Conservation (phyloP, 2,888 invertebrate genomes). For the Synergus japonicus region DNA sequence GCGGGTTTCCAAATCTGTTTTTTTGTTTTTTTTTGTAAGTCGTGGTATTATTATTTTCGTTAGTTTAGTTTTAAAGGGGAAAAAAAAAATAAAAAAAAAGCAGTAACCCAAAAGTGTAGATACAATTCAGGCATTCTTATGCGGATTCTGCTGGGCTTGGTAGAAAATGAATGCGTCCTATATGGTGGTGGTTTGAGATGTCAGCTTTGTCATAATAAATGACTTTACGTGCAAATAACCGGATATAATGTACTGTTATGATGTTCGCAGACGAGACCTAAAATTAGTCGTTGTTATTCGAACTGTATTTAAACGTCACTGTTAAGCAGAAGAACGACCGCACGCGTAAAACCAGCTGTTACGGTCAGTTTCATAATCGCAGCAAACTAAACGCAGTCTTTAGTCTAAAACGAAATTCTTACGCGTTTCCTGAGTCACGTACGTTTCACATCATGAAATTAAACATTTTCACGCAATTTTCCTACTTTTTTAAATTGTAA, state of each 20-base stretch:
- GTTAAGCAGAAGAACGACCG: conserved; percentile 32
- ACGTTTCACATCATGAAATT: conserved; percentile 25
- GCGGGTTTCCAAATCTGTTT: conserved; percentile 5
- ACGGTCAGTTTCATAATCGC: conserved; percentile 34
- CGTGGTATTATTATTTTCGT: neutral
- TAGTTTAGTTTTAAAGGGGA: neutral
- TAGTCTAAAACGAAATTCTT: conserved; percentile 8
- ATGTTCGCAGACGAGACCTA: conserved; percentile 24
- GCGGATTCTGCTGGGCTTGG: neutral
- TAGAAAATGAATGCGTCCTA: neutral
- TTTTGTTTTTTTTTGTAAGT: neutral
- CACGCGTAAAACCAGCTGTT: conserved; percentile 42
- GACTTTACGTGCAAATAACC: conserved; percentile 32
- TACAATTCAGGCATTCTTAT: neutral
- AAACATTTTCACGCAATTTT: conserved; percentile 36
- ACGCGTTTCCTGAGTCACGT: conserved; percentile 32
- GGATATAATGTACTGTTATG: conserved; percentile 39
- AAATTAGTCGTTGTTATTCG: conserved; percentile 35
- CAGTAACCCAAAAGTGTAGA: neutral
- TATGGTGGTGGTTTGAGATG: conserved; percentile 21
- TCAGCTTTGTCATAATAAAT: conserved; percentile 25
- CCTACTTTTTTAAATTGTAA: neutral
- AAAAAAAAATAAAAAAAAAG: neutral
- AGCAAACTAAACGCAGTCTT: conserved; percentile 19
- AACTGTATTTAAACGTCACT: conserved; percentile 41